Evolutionary conservation across 2,113 vertebrate genomes (phyloP).

Genomic region (Chaetodon trifascialis): DNA sequence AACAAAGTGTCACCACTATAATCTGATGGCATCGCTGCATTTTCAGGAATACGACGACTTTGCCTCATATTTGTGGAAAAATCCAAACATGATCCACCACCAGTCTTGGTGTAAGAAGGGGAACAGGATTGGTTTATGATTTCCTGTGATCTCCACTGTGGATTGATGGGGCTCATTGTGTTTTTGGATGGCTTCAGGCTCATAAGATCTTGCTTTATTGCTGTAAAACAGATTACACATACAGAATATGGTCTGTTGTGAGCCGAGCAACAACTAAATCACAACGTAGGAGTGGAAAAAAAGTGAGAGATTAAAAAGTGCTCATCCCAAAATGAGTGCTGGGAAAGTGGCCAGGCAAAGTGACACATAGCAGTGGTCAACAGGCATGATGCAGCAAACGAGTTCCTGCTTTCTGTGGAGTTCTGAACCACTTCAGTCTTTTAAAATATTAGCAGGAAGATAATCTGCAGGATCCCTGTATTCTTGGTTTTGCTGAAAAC

Average conservation of each 20-base stretch:
- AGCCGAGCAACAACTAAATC: constrained; percentile 56
- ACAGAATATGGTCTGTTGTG: constrained; percentile 51
- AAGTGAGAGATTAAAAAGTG: constrained; percentile 38
- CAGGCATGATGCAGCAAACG: constrained; percentile 33
- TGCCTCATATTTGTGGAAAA: constrained; percentile 48
- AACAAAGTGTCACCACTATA: constrained; percentile 72
- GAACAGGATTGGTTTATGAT: constrained; percentile 41
- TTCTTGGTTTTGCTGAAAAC: constrained; percentile 14
- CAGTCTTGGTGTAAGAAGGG: constrained; percentile 30
- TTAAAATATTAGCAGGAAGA: constrained; percentile 28
- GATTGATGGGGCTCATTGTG: constrained; percentile 49
- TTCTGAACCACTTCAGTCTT: constrained; percentile 4
- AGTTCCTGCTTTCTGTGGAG: constrained; percentile 41
- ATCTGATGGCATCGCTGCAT: constrained; percentile 55
- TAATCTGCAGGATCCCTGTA: constrained; percentile 21
- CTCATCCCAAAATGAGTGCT: constrained; percentile 45
- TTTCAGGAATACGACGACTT: constrained; percentile 42
- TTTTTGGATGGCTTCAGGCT: constrained; percentile 37
- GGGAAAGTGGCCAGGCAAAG: constrained; percentile 36
- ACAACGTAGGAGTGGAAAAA: constrained; percentile 18
- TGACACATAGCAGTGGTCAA: constrained; percentile 37
- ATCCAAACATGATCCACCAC: constrained; percentile 65
- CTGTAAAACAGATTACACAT: constrained; percentile 52
- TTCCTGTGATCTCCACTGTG: constrained; percentile 61
- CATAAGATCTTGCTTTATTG: constrained; percentile 50